Evolutionary conservation across 2,888 invertebrate species (phyloP).

Genomic region (Coronaproctus castanopsis): DNA sequence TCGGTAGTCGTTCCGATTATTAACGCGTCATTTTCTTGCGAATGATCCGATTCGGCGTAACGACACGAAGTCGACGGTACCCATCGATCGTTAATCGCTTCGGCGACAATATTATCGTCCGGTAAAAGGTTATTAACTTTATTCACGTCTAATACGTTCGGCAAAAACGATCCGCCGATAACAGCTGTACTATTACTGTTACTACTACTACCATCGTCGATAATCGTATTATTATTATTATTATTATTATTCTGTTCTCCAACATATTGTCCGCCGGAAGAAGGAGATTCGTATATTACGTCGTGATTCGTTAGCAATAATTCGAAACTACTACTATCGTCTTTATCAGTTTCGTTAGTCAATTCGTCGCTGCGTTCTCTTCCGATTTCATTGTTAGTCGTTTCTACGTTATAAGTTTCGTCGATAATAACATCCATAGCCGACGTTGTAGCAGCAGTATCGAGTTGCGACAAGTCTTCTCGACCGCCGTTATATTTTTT

Average conservation of each 20-base stretch:
- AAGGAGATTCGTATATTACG: background rate
- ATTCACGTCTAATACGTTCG: too few species aligned
- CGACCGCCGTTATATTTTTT: slow-evolving; percentile 1
- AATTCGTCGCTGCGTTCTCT: background rate
- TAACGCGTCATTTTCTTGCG: slow-evolving; percentile 30
- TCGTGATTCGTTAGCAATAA: too few species aligned
- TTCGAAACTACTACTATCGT: background rate
- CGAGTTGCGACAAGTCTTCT: background rate
- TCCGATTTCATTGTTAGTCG: background rate
- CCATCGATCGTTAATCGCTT: slow-evolving; percentile 36
- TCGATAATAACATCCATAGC: background rate
- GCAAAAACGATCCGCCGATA: background rate
- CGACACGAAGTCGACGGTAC: slow-evolving; percentile 34
- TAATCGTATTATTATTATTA: background rate
- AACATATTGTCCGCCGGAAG: background rate
- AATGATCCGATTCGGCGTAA: slow-evolving; percentile 39
- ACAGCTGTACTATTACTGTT: background rate
- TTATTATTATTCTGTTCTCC: background rate
- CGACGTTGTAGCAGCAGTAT: background rate
- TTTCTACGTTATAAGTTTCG: background rate
- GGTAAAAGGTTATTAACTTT: background rate
- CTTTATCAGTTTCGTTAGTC: background rate
- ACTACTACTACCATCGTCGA: background rate
- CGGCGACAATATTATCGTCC: background rate
- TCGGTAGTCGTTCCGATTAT: slow-evolving; percentile 23